Conservation (phyloP, 2,113 vertebrate genomes). For the Psilopogon haemacephalus region DNA sequence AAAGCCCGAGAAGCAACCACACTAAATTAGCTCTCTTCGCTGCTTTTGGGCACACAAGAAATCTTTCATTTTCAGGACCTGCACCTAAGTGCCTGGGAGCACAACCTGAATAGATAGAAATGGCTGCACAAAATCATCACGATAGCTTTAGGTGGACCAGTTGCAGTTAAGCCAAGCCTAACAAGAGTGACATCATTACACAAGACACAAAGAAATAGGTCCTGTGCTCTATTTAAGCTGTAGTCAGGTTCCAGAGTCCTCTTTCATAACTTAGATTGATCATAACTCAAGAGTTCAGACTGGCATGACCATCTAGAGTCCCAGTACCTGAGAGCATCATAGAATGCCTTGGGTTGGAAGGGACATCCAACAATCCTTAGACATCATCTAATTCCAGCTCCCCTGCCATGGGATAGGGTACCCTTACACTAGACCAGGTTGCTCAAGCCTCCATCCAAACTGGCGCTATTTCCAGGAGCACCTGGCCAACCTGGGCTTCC, state of each 20-base stretch:
- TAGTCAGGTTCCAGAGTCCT: not conserved
- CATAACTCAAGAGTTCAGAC: not conserved
- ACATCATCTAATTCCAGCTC: too few relatives aligned
- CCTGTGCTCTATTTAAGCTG: not conserved
- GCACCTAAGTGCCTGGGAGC: not conserved
- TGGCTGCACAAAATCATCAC: not conserved
- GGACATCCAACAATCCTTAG: too few relatives aligned
- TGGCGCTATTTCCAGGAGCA: too few relatives aligned
- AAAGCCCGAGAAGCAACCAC: constrained; percentile 3
- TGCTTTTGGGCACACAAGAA: constrained; percentile 35
- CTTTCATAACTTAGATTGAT: not conserved
- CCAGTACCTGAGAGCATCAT: not conserved
- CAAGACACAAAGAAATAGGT: not conserved
- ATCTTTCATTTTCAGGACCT: constrained; percentile 39
- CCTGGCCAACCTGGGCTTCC: too few relatives aligned
- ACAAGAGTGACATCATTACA: not conserved
- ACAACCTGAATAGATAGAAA: not conserved
- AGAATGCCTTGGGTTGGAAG: too few relatives aligned
- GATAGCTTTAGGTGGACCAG: not conserved
- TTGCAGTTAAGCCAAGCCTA: not conserved
- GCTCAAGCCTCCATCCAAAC: too few relatives aligned
- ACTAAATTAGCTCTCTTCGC: constrained; percentile 4
- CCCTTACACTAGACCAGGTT: too few relatives aligned
- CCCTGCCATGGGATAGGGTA: too few relatives aligned
- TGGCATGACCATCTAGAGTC: too few relatives aligned